A percentile compares a stretch with the other conserved stretches of the same genome.
Conservation (phyloP, 2,797 vertebrate genomes). For the Leptoclinus maculatus region DNA sequence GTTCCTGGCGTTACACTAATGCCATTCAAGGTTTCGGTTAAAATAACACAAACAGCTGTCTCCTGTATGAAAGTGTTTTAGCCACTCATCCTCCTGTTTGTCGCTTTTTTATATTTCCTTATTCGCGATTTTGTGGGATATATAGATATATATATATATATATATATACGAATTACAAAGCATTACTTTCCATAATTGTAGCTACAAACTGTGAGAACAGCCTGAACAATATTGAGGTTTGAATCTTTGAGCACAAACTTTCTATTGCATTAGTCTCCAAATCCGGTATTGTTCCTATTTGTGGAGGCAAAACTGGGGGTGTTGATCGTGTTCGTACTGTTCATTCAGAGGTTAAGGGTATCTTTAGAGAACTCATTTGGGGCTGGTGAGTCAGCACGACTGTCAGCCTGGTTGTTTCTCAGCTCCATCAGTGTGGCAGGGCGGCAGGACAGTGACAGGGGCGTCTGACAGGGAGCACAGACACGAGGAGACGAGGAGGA, state of each 20-base stretch:
- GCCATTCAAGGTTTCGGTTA: no score
- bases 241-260: not conserved
- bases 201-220: not conserved
- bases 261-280: not conserved
- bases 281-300: conserved; percentile 11
- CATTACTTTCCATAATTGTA: not conserved
- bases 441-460: conserved; percentile 59
- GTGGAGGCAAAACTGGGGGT: conserved; percentile 5
- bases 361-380: conserved; percentile 54
- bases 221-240: not conserved
- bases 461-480: conserved; percentile 60
- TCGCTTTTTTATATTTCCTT: not conserved
- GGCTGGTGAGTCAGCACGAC: conserved; percentile 69
- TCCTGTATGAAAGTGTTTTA: not conserved
- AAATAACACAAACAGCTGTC: no score
- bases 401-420: conserved; percentile 67
- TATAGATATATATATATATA: no score
- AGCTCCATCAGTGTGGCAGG: conserved; percentile 61
- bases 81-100: not conserved
- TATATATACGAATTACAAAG: no score
- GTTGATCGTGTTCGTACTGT: conserved; percentile 32
- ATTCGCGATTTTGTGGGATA: not conserved
- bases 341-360: conserved; percentile 48
- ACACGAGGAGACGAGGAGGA: conserved; percentile 37
- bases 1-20: no score